Evolutionary conservation across 1,140 invertebrate genomes (phyloP).

Genomic region (Nomia melanderi): DNA sequence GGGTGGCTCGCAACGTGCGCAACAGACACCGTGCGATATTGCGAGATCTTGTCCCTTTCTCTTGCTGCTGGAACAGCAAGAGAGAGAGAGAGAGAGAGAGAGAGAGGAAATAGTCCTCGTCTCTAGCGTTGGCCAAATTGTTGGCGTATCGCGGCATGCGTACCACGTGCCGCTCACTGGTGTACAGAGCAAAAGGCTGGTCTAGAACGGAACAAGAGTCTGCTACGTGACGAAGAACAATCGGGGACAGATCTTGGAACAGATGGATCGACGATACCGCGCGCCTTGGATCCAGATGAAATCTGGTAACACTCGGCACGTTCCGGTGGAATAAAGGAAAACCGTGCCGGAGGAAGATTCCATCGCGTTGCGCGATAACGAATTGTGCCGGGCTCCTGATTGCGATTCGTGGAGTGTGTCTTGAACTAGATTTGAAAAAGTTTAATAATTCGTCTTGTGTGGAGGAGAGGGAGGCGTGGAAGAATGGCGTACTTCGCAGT

Average conservation of each 20-base stretch:
- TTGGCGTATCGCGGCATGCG: slow-evolving; percentile 47
- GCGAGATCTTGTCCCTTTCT: slow-evolving; percentile 6
- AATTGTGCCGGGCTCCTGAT: slow-evolving; percentile 24
- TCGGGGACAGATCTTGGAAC: slow-evolving; percentile 57
- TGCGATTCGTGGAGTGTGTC: background rate
- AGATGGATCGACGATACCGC: slow-evolving; percentile 59
- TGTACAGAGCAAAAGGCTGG: slow-evolving; percentile 12
- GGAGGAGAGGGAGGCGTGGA: too few species aligned
- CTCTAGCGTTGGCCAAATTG: slow-evolving; percentile 20
- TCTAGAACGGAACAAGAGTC: background rate
- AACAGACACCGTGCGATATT: slow-evolving; percentile 60
- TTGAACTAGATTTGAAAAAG: too few species aligned
- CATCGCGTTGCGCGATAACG: slow-evolving; percentile 1
- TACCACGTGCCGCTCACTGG: slow-evolving; percentile 60
- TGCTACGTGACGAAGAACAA: slow-evolving; percentile 65
- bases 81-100: too few species aligned
- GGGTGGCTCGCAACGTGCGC: slow-evolving; percentile 65
- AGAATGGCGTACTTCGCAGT: too few species aligned
- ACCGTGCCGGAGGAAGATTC: slow-evolving; percentile 13
- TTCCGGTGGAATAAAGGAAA: slow-evolving; percentile 23
- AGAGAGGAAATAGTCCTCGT: background rate
- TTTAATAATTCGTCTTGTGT: too few species aligned
- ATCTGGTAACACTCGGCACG: slow-evolving; percentile 60
- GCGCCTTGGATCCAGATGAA: slow-evolving; percentile 47
- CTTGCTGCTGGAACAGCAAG: too few species aligned